Percentiles rank a stretch among this genome's conserved stretches.
phyloP scores from a whole-genome alignment of 2,888 invertebrate genomes.

The Epicampocera succincta region DNA sequence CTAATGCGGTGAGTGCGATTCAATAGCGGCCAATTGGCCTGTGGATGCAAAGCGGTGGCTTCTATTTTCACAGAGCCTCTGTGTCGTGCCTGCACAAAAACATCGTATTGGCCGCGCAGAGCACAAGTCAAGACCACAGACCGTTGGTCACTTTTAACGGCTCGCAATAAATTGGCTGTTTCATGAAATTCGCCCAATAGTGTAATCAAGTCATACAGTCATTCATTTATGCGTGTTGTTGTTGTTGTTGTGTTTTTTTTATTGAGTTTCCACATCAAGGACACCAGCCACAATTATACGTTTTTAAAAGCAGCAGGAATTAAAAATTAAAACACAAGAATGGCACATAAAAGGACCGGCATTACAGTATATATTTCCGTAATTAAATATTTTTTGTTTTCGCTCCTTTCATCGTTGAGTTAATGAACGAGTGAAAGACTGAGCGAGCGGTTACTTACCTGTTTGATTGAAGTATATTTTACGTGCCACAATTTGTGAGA shows the following conservation, averaged over 20 bases:
- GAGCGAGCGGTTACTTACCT: constrained; percentile 74
- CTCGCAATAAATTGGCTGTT: constrained; percentile 78
- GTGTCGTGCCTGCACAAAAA: constrained; percentile 78
- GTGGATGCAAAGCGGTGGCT: constrained; percentile 78
- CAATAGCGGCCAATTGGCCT: constrained; percentile 79
- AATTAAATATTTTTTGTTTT: constrained; percentile 9
- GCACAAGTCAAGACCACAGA: constrained; percentile 80
- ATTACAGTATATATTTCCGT: not conserved
- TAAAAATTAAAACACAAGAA: not conserved
- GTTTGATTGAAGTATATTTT: constrained; percentile 81
- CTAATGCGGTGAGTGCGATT: constrained; percentile 79
- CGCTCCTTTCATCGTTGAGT: not conserved
- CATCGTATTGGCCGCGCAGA: constrained; percentile 79
- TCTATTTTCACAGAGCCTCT: constrained; percentile 78
- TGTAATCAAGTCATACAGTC: constrained; percentile 44
- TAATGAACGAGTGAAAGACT: constrained; percentile 1
- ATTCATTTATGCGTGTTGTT: constrained; percentile 8
- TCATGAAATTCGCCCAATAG: constrained; percentile 13
- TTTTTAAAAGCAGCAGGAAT: not conserved
- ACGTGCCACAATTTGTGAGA: constrained; percentile 79
- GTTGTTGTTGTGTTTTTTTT: too few species aligned
- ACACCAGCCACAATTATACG: constrained; percentile 17
- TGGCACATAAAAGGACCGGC: not conserved
- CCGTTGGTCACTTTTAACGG: constrained; percentile 73
- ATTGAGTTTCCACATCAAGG: constrained; percentile 38